phyloP scores from a whole-genome alignment of 1,140 invertebrate genomes.

The Marisa cornuarietis region DNA sequence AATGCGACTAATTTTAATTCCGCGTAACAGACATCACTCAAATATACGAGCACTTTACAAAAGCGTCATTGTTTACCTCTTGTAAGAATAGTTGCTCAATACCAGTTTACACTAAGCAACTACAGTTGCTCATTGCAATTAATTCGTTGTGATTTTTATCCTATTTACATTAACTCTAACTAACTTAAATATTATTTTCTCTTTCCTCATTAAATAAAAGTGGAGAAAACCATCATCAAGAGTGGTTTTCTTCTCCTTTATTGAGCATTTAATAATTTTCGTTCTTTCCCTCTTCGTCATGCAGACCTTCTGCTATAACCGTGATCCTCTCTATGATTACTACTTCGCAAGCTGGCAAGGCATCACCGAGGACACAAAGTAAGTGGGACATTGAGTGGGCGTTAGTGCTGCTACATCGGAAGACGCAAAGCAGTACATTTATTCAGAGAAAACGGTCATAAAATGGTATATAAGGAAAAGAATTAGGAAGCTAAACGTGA shows the following conservation, averaged over 20 bases:
- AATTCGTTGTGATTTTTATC: background rate
- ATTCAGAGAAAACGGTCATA: no score
- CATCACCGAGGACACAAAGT: constrained; percentile 7
- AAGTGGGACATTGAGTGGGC: background rate
- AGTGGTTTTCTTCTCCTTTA: background rate
- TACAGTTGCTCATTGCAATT: background rate
- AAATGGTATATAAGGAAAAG: no score
- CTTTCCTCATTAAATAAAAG: background rate
- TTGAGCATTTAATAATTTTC: background rate
- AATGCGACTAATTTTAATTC: no score
- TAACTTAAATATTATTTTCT: background rate
- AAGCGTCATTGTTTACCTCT: no score
- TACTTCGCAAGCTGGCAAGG: background rate
- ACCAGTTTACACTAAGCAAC: background rate
- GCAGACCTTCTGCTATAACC: constrained; percentile 13
- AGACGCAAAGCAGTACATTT: no score
- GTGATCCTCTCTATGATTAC: constrained; percentile 4
- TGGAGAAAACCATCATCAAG: background rate
- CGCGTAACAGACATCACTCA: no score
- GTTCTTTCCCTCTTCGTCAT: background rate
- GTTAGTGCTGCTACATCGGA: no score
- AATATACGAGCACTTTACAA: no score
- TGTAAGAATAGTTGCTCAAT: background rate
- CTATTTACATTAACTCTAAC: background rate
- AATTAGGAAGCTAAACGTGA: no score